A percentile compares a stretch with the other conserved stretches of the same genome.
phyloP scores from a whole-genome alignment of 2,888 invertebrate genomes.

The Drosophila leonis region DNA sequence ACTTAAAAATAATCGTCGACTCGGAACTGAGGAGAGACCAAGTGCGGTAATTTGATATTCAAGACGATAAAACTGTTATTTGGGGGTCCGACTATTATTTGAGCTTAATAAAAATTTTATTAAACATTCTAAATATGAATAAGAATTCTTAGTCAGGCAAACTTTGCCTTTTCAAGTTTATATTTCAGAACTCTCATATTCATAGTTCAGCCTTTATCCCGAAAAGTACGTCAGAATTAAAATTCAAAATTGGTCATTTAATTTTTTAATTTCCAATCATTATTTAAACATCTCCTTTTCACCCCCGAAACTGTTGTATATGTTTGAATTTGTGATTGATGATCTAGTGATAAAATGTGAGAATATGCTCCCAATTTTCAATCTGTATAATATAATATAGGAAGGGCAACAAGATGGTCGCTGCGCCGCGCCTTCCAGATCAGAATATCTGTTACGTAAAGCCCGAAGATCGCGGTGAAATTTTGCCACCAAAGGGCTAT shows the following conservation, averaged over 20 bases:
- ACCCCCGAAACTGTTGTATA: constrained; percentile 67
- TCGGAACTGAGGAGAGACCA: constrained; percentile 10
- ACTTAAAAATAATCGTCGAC: constrained; percentile 60
- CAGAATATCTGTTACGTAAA: constrained; percentile 38
- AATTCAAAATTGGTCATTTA: not conserved
- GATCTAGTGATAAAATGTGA: constrained; percentile 58
- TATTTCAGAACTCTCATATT: not conserved
- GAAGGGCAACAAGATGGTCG: constrained; percentile 3
- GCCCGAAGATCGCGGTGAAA: not conserved
- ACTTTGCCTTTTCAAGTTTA: not conserved
- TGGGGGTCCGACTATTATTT: not conserved
- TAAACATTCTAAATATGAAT: too few species aligned
- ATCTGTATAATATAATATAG: constrained; percentile 63
- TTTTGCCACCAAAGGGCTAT: constrained; percentile 41
- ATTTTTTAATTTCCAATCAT: not conserved
- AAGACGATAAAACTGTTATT: constrained; percentile 1
- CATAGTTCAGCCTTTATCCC: not conserved
- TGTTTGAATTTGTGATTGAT: constrained; percentile 83
- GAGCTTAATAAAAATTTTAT: too few species aligned
- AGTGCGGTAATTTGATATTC: not conserved
- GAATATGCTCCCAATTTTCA: constrained; percentile 80
- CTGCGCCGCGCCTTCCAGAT: constrained; percentile 7
- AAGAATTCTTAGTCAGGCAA: not conserved
- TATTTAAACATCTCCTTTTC: not conserved
- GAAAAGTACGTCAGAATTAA: not conserved